Conservation (phyloP, 92 coral and sea anemone species). For the Heteractis magnifica region DNA sequence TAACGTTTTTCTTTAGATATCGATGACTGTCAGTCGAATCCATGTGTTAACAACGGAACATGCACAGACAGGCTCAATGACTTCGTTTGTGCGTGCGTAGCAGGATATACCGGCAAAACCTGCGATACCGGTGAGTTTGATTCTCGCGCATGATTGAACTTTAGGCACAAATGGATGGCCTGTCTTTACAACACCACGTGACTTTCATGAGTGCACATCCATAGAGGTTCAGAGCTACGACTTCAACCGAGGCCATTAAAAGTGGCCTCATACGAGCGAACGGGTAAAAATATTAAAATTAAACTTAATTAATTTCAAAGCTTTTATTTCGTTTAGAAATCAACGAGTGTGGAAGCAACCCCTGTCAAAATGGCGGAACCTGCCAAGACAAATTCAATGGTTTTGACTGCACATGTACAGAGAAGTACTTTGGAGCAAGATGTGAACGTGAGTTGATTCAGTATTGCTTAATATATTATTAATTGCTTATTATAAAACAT, state of each 20-base stretch:
- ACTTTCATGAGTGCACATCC: too few relatives aligned
- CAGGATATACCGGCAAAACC: constrained; percentile 22
- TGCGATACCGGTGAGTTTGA: constrained; percentile 11
- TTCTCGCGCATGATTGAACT: too few relatives aligned
- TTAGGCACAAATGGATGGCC: too few relatives aligned
- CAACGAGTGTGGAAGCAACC: constrained; percentile 45
- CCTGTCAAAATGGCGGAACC: constrained; percentile 39
- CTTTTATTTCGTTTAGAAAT: constrained; percentile 21
- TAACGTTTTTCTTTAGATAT: constrained; percentile 16
- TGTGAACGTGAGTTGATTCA: constrained; percentile 19
- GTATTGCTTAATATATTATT: not conserved
- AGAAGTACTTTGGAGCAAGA: constrained; percentile 31
- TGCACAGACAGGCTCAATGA: constrained; percentile 15
- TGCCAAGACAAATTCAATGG: constrained; percentile 41
- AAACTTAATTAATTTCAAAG: too few relatives aligned
- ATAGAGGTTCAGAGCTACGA: too few relatives aligned
- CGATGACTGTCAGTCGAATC: constrained; percentile 30
- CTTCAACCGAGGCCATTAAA: too few relatives aligned
- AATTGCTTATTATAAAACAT: not conserved
- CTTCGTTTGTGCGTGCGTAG: constrained; percentile 9
- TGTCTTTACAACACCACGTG: too few relatives aligned
- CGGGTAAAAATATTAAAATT: too few relatives aligned
- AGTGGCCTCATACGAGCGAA: too few relatives aligned
- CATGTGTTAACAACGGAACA: constrained; percentile 21
- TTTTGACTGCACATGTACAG: constrained; percentile 38